Percentiles rank a stretch among this genome's conserved stretches.
Conservation (phyloP, 2,888 invertebrate species). For the Euproctis similis region DNA sequence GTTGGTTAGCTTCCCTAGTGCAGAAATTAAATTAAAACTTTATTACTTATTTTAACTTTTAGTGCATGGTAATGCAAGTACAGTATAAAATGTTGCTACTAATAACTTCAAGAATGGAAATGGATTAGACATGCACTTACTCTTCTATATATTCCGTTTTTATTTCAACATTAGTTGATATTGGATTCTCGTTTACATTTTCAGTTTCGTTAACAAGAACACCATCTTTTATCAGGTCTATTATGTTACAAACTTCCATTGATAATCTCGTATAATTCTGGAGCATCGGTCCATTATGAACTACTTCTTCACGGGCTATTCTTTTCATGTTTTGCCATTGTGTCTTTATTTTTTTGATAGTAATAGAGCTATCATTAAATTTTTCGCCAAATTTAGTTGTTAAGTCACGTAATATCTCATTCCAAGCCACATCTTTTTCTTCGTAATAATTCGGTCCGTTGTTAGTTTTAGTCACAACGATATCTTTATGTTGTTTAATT, state of each 20-base stretch:
- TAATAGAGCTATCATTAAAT: slow-evolving; percentile 46
- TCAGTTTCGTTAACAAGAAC: slow-evolving; percentile 39
- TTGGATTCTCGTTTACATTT: slow-evolving; percentile 38
- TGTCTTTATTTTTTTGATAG: slow-evolving; percentile 65
- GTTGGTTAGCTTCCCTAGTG: slow-evolving; percentile 37
- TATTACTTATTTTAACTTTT: too few relatives aligned
- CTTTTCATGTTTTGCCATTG: slow-evolving; percentile 73
- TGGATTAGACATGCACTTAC: slow-evolving; percentile 33
- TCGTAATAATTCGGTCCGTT: slow-evolving; percentile 62
- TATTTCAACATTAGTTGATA: slow-evolving; percentile 53
- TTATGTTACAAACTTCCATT: slow-evolving; percentile 54
- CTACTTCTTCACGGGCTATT: slow-evolving; percentile 61
- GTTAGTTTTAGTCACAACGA: slow-evolving; percentile 57
- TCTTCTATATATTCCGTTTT: slow-evolving; percentile 65
- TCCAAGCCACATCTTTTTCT: slow-evolving; percentile 67
- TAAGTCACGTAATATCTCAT: slow-evolving; percentile 53
- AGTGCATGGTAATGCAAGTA: too few relatives aligned
- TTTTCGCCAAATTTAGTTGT: slow-evolving; percentile 54
- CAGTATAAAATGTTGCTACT: too few relatives aligned
- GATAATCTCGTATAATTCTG: slow-evolving; percentile 51
- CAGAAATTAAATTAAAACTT: slow-evolving; percentile 8
- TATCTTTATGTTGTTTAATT: slow-evolving; percentile 58
- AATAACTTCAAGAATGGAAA: too few relatives aligned
- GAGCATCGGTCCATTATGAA: slow-evolving; percentile 40
- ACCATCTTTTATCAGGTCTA: slow-evolving; percentile 54